Evolutionary conservation across 2,888 invertebrate species (phyloP).

Genomic region (Chelonus formosanus): DNA sequence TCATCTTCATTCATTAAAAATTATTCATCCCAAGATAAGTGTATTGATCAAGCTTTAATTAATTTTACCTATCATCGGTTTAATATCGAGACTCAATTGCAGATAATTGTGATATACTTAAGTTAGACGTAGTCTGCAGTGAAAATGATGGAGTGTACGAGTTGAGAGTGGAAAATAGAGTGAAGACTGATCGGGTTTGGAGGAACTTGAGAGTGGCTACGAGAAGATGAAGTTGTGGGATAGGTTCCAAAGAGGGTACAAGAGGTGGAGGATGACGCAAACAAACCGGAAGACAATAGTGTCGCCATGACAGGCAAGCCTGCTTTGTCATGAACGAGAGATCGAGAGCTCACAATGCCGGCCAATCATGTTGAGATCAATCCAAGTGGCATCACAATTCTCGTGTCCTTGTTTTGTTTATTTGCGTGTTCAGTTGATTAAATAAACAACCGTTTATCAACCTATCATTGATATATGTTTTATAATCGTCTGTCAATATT

Average conservation of each 20-base stretch:
- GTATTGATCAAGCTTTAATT: background rate
- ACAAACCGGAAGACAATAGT: conserved; percentile 51
- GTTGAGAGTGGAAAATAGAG: conserved; percentile 4
- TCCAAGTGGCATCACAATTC: conserved; percentile 14
- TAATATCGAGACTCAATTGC: background rate
- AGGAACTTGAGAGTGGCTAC: conserved; percentile 23
- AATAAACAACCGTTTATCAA: conserved; percentile 22
- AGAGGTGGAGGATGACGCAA: conserved; percentile 36
- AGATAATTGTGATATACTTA: background rate
- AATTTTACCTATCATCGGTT: background rate
- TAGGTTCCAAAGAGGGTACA: conserved; percentile 15
- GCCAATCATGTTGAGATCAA: conserved; percentile 46
- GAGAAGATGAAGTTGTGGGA: conserved; percentile 13
- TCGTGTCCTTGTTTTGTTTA: conserved; percentile 13
- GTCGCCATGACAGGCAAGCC: conserved; percentile 30
- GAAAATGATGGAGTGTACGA: conserved; percentile 29
- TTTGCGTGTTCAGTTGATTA: conserved; percentile 31
- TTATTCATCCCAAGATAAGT: no score
- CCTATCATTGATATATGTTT: background rate
- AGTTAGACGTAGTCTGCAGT: conserved; percentile 12
- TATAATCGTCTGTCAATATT: background rate
- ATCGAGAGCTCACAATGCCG: conserved; percentile 48
- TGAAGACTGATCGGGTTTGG: conserved; percentile 39
- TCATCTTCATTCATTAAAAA: no score
- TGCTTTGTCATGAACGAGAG: conserved; percentile 50